Percentiles rank a stretch among this genome's conserved stretches.
Conservation (phyloP, 2,113 vertebrate species). For the Rissa tridactyla region DNA sequence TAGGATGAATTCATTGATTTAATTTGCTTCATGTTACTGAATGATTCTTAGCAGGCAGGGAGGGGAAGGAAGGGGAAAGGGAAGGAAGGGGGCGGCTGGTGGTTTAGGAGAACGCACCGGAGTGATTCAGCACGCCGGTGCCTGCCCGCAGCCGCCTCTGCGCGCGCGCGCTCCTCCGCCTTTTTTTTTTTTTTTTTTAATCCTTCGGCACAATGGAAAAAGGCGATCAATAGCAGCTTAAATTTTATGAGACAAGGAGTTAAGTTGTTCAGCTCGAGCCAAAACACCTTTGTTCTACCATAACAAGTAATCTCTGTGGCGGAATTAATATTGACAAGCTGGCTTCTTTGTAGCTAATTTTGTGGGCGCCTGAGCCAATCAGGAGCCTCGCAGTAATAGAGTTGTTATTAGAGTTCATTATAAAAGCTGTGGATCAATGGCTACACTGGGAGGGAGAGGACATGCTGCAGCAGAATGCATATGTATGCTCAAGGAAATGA, state of each 20-base stretch:
- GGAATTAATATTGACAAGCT: conserved; percentile 89
- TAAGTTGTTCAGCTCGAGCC: conserved; percentile 80
- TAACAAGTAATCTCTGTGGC: conserved; percentile 84
- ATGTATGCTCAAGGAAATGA: conserved; percentile 73
- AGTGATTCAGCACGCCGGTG: conserved; percentile 68
- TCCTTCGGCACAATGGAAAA: conserved; percentile 76
- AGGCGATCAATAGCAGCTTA: conserved; percentile 86
- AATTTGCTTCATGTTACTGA: conserved; percentile 94
- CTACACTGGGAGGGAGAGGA: conserved; percentile 79
- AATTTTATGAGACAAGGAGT: conserved; percentile 89
- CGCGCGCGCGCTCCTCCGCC: neutral
- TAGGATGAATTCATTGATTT: conserved; percentile 98
- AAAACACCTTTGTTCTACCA: conserved; percentile 89
- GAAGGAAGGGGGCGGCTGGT: conserved; percentile 13
- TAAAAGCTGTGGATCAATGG: conserved; percentile 86
- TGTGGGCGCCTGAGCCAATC: conserved; percentile 85
- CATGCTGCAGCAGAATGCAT: conserved; percentile 71
- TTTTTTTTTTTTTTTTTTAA: conserved; percentile 54
- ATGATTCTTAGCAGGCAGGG: conserved; percentile 80
- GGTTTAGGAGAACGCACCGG: conserved; percentile 62
- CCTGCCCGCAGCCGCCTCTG: neutral
- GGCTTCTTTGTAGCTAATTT: conserved; percentile 90
- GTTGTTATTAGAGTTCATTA: conserved; percentile 93
- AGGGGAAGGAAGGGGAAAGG: conserved; percentile 26
- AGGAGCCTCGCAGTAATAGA: conserved; percentile 83